phyloP scores from a whole-genome alignment of 35 echinoderm and acorn worm genomes.

The Eucidaris tribuloides region DNA sequence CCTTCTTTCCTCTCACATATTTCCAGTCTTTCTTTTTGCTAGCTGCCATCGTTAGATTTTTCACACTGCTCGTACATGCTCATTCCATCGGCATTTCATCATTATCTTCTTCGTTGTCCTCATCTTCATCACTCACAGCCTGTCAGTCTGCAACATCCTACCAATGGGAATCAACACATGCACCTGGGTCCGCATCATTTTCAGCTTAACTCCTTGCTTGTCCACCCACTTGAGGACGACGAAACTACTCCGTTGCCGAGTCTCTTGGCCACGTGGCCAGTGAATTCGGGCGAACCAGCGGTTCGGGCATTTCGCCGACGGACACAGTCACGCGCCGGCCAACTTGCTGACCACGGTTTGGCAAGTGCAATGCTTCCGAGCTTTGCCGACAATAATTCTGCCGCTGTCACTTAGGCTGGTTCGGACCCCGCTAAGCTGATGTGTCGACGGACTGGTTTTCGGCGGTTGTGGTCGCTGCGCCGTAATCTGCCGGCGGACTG shows the following conservation, averaged over 20 bases:
- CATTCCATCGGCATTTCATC: conserved; percentile 7
- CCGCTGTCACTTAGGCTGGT: background rate
- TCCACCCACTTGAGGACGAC: background rate
- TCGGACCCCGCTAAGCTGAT: background rate
- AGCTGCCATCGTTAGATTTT: conserved; percentile 60
- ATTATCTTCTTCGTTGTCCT: conserved; percentile 13
- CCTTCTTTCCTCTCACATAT: conserved; percentile 46
- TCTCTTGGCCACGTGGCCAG: background rate
- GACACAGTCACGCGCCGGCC: conserved; percentile 6
- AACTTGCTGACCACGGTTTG: background rate
- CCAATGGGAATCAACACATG: background rate
- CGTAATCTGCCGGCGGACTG: background rate
- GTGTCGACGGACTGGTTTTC: background rate
- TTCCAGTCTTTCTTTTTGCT: conserved; percentile 65
- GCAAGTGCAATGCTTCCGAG: background rate
- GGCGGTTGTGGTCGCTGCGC: background rate
- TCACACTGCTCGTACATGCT: conserved; percentile 41
- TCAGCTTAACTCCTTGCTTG: background rate
- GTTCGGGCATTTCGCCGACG: conserved; percentile 26
- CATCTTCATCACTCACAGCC: background rate
- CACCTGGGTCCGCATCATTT: background rate
- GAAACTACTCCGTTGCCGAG: conserved; percentile 14
- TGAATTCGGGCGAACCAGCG: conserved; percentile 21
- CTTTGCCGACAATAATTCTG: background rate
- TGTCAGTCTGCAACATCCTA: background rate